A percentile compares a stretch with the other conserved stretches of the same genome.
phyloP scores from a whole-genome alignment of 2,797 vertebrate genomes.

The Sphenodon punctatus region DNA sequence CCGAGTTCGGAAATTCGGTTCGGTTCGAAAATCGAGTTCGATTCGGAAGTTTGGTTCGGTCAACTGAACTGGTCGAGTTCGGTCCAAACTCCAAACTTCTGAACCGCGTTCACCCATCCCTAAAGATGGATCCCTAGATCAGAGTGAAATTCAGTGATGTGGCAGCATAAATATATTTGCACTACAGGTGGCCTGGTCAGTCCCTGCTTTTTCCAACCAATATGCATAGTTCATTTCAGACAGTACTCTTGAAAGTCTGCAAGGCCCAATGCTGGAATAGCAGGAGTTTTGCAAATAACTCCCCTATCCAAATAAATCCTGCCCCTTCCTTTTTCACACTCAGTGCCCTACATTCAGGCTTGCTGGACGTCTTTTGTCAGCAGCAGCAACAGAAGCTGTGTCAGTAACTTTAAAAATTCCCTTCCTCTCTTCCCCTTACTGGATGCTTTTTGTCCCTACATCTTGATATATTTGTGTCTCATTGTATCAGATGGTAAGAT shows the following conservation, averaged over 20 bases:
- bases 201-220: constrained; percentile 58
- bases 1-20: too few species aligned
- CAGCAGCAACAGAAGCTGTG: neutral
- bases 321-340: neutral
- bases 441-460: neutral
- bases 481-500: neutral
- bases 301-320: neutral
- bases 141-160: constrained; percentile 68
- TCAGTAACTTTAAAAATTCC: neutral
- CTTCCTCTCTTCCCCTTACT: neutral
- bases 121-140: too few species aligned
- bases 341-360: neutral
- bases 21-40: too few species aligned
- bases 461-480: neutral
- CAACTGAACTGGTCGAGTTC: too few species aligned
- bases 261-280: neutral
- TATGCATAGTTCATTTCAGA: constrained; percentile 42
- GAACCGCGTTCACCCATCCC: too few species aligned
- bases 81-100: too few species aligned
- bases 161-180: constrained; percentile 70
- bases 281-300: neutral
- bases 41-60: too few species aligned
- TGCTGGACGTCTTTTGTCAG: neutral
- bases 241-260: constrained; percentile 44
- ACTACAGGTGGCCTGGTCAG: constrained; percentile 70